Percentiles rank a stretch among this genome's conserved stretches.
These are phyloP conservation scores for Gyrodactylus bullatarudis DNA, from an alignment of 1,140 invertebrate genomes.

Conservation along the genomic window DNA sequence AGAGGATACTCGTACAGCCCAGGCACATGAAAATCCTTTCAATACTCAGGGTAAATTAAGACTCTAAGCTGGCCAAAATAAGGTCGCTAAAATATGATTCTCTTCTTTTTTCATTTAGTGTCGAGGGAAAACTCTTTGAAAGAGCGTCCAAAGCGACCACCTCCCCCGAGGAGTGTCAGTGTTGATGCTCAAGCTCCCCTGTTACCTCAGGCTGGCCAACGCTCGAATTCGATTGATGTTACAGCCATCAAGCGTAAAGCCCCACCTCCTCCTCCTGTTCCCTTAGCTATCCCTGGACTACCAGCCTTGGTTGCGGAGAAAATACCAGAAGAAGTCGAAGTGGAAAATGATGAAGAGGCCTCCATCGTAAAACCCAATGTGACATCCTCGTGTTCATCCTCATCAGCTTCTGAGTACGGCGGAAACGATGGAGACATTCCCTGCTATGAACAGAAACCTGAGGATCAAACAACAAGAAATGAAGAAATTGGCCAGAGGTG, in stretches of 20 bases:
- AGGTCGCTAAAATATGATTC: too few species aligned
- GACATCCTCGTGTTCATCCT: too few species aligned
- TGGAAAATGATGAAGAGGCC: neutral
- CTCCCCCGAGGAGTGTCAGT: neutral
- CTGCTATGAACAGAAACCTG: neutral
- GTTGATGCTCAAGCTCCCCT: neutral
- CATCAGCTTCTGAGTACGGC: neutral
- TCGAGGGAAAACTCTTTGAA: too few species aligned
- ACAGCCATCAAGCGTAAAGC: neutral
- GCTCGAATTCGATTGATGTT: neutral
- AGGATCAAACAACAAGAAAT: neutral
- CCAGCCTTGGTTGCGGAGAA: neutral
- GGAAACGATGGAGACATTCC: neutral
- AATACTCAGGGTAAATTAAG: too few species aligned
- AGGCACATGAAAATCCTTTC: neutral
- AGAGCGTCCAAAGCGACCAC: neutral
- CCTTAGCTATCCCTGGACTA: neutral
- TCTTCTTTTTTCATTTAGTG: too few species aligned
- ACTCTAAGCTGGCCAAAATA: neutral
- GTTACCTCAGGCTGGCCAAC: neutral
- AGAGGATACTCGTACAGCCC: neutral
- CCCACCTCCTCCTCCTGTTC: neutral
- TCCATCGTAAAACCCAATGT: neutral
- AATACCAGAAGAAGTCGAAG: too few species aligned
- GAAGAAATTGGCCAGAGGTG: neutral